Evolutionary conservation across 37 sponge, comb jelly and placozoan species (phyloP), one percentile per base, ranked within the genome.

Genomic region (Bolinopsis microptera): DNA sequence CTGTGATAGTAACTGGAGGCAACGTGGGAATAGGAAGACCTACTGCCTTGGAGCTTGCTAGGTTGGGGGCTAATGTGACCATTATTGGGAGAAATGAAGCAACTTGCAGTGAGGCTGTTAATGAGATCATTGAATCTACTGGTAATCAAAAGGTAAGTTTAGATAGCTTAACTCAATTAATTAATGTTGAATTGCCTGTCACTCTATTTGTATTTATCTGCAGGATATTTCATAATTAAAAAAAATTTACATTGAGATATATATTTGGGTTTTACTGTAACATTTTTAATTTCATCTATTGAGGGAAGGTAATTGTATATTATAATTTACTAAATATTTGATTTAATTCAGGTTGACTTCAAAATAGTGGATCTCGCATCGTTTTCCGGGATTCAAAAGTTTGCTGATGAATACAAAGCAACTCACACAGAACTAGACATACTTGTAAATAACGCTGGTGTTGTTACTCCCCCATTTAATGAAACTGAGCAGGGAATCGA

Each of bases 381-480:
- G 0, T 77, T 77, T 32, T 77, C 80, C 33, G 33, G 18, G 33
- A 77, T 77, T 1, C 27, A 77, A 35, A 32, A 35, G 22, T 77
- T 77, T 77, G 80, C 80, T 16, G 37, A 77, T 35, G 80, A 77
- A 0, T 77, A 35, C 33, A 77, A 32, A 77, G 28, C 80, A 21
- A 22, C 80, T 33, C 80, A 77, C 35, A 16, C 80, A 3, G 33
- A 77, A 16, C 80, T 77, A 8, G 33, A 77, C 35, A 77, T 77
- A 13, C 37, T 77, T 32, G 35, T 77, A 13, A 77, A 77, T 36
- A 77, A 77, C 33, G 80, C 80, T 77, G 80, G 80, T 33, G 80
- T 77, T 28, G 27, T 77, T 18, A 32, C 36, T 34, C 80, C 80
- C 1, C 27, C 21, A 1, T 22, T 32, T 1, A 77, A 1, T 77